A percentile compares a stretch with the other conserved stretches of the same genome.
phyloP scores from a whole-genome alignment of 2,113 vertebrate genomes.

The Pedionomus torquatus region DNA sequence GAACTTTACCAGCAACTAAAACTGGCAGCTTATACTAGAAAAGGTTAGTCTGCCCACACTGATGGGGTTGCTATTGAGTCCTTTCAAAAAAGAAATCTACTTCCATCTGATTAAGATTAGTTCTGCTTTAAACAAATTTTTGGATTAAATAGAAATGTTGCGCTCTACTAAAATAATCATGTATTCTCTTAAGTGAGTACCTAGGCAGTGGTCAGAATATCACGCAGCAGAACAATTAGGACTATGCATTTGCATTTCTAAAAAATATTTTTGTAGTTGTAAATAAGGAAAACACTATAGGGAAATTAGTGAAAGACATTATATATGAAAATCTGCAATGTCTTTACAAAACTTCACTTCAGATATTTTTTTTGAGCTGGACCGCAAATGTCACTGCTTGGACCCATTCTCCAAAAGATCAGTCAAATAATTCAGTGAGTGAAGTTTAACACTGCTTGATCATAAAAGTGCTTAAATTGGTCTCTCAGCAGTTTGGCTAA shows the following conservation, averaged over 20 bases:
- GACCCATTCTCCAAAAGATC: not conserved
- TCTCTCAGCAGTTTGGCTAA: not conserved
- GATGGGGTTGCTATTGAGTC: not conserved
- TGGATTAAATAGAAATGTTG: not conserved
- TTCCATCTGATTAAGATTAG: not conserved
- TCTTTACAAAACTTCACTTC: not conserved
- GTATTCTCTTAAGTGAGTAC: not conserved
- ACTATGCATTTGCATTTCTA: not conserved
- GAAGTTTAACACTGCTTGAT: not conserved
- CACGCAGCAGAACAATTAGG: not conserved
- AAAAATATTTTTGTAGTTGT: not conserved
- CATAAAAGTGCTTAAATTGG: not conserved
- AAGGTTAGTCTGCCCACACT: not conserved
- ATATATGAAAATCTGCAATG: not conserved
- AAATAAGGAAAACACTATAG: not conserved
- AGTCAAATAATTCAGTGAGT: not conserved
- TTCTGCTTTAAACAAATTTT: not conserved
- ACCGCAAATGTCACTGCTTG: not conserved
- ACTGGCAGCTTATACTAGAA: conserved; percentile 2
- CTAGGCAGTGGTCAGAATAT: not conserved
- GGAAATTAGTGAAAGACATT: not conserved
- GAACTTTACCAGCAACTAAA: not conserved
- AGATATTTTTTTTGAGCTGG: not conserved
- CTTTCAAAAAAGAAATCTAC: not conserved
- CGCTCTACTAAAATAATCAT: not conserved